phyloP scores from a whole-genome alignment of 2,888 invertebrate species.

The Eupithecia abbreviata region DNA sequence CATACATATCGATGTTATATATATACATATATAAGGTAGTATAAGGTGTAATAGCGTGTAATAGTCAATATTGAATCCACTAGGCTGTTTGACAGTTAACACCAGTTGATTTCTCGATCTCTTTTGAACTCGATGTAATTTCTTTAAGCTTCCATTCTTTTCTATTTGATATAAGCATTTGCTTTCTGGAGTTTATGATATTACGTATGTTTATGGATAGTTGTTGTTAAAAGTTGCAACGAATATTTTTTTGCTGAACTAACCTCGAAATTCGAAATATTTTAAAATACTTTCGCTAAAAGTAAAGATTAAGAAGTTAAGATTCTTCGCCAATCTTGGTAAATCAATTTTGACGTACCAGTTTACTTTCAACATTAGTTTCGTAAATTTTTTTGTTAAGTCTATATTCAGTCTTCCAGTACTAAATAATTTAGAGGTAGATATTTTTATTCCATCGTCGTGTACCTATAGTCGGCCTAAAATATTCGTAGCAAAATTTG shows the following conservation, averaged over 20 bases:
- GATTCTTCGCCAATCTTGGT: background rate
- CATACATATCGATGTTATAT: constrained; percentile 84
- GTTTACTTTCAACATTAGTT: background rate
- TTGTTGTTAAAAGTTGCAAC: constrained; percentile 46
- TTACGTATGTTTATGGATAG: constrained; percentile 43
- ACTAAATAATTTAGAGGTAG: constrained; percentile 16
- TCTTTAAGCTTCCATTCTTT: constrained; percentile 36
- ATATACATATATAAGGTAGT: constrained; percentile 68
- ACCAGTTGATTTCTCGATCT: constrained; percentile 50
- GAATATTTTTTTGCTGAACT: constrained; percentile 42
- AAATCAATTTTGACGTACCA: background rate
- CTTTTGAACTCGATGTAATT: constrained; percentile 40
- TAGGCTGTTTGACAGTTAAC: constrained; percentile 79
- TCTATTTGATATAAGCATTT: constrained; percentile 42
- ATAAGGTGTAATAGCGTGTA: constrained; percentile 65
- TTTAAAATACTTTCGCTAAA: background rate
- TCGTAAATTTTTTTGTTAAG: background rate
- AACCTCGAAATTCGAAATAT: constrained; percentile 9
- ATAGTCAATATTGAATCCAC: constrained; percentile 77
- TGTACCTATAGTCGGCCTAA: constrained; percentile 36
- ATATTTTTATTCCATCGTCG: background rate
- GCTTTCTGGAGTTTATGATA: constrained; percentile 45
- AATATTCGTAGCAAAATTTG: constrained; percentile 59
- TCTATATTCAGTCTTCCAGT: constrained; percentile 28
- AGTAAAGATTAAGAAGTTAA: too few species aligned